phyloP scores from a whole-genome alignment of 2,888 invertebrate species.

The Ctena decussata region DNA sequence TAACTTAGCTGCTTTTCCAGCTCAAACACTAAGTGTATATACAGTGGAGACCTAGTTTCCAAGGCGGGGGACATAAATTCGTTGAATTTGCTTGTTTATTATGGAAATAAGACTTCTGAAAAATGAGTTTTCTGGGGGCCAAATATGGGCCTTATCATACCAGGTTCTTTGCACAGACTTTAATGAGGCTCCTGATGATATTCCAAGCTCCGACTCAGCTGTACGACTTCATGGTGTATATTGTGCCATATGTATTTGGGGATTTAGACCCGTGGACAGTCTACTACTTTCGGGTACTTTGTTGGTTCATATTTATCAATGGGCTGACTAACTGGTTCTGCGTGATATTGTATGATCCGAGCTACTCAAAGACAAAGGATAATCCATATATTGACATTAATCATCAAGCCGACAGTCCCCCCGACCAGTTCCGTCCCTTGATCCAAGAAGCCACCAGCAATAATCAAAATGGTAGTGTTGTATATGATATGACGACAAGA shows the following conservation, averaged over 20 bases:
- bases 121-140: no score
- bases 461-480: constrained; percentile 45
- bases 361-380: constrained; percentile 51
- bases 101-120: no score
- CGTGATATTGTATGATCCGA: constrained; percentile 70
- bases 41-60: no score
- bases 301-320: constrained; percentile 65
- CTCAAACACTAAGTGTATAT: no score
- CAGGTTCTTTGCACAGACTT: constrained; percentile 47
- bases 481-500: constrained; percentile 57
- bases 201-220: constrained; percentile 73
- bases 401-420: constrained; percentile 44
- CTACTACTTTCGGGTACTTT: constrained; percentile 74
- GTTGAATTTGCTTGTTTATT: no score
- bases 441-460: constrained; percentile 35
- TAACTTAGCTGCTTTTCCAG: no score
- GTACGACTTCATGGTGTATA: constrained; percentile 67
- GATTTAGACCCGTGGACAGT: constrained; percentile 69
- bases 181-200: constrained; percentile 64
- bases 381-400: constrained; percentile 50
- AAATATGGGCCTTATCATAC: no score
- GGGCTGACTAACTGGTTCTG: constrained; percentile 75
- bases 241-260: constrained; percentile 69
- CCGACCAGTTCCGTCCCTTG: constrained; percentile 53
- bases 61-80: no score